A percentile compares a stretch with the other conserved stretches of the same genome.
These are phyloP conservation scores for Eupithecia vulgata DNA, from an alignment of 2,888 invertebrate species.

Conservation along the genomic window DNA sequence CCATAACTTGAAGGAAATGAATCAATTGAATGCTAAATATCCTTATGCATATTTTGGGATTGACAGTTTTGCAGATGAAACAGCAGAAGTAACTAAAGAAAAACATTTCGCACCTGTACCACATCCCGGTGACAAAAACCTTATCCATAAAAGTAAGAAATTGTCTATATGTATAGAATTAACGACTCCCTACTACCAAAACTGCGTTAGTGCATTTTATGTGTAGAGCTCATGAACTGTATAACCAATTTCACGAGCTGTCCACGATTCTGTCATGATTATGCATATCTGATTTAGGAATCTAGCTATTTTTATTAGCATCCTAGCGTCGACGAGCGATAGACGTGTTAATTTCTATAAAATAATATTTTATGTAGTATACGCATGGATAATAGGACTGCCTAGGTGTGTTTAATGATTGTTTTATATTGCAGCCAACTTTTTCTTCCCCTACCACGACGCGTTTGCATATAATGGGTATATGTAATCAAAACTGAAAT, in stretches of 20 bases:
- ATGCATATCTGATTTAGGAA: too few species aligned
- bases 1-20: slow-evolving; percentile 16
- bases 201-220: not conserved
- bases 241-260: not conserved
- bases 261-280: not conserved
- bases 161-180: not conserved
- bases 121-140: not conserved
- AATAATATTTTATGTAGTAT: too few species aligned
- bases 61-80: not conserved
- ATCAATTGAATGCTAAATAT: slow-evolving; percentile 1
- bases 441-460: not conserved
- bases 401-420: not conserved
- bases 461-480: not conserved
- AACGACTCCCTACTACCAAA: not conserved
- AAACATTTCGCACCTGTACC: not conserved
- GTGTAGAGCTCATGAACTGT: not conserved
- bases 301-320: too few species aligned
- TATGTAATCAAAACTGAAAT: not conserved
- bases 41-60: not conserved
- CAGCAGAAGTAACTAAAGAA: not conserved
- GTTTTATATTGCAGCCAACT: not conserved
- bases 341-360: too few species aligned
- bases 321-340: too few species aligned
- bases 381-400: not conserved
- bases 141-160: not conserved